Evolutionary conservation across 2,797 vertebrate species (phyloP).

Genomic region (Danio choprae): DNA sequence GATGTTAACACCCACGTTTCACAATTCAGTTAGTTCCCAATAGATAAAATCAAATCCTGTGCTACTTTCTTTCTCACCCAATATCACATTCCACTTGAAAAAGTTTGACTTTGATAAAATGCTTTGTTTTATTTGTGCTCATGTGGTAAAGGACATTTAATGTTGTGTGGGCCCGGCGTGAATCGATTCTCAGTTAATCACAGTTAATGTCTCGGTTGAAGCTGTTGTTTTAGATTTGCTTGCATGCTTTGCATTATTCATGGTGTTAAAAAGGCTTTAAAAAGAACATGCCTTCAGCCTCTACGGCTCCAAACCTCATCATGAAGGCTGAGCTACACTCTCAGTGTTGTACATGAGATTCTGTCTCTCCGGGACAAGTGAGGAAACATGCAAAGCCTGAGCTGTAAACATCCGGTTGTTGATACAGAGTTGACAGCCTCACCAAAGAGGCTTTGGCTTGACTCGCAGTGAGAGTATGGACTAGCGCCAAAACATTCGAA

Average conservation of each 20-base stretch:
- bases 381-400: constrained; percentile 39
- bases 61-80: not conserved
- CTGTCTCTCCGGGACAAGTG: constrained; percentile 13
- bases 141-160: not conserved
- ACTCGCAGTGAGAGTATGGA: constrained; percentile 40
- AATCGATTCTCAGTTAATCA: constrained; percentile 15
- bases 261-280: constrained; percentile 19
- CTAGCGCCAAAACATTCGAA: constrained; percentile 28
- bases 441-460: constrained; percentile 33
- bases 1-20: constrained; percentile 14
- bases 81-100: not conserved
- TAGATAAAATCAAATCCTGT: constrained; percentile 5
- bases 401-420: constrained; percentile 62
- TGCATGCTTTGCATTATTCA: constrained; percentile 45
- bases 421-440: constrained; percentile 42
- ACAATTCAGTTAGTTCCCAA: not conserved
- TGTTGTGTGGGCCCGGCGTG: not conserved
- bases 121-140: not conserved
- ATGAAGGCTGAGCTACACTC: not conserved
- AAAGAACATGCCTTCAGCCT: not conserved
- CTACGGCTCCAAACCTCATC: not conserved
- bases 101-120: not conserved
- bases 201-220: constrained; percentile 10
- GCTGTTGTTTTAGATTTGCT: constrained; percentile 18
- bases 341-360: constrained; percentile 33